Percentiles rank a stretch among this genome's conserved stretches.
phyloP scores from a whole-genome alignment of 2,113 vertebrate genomes.

The Cyanoderma ruficeps region DNA sequence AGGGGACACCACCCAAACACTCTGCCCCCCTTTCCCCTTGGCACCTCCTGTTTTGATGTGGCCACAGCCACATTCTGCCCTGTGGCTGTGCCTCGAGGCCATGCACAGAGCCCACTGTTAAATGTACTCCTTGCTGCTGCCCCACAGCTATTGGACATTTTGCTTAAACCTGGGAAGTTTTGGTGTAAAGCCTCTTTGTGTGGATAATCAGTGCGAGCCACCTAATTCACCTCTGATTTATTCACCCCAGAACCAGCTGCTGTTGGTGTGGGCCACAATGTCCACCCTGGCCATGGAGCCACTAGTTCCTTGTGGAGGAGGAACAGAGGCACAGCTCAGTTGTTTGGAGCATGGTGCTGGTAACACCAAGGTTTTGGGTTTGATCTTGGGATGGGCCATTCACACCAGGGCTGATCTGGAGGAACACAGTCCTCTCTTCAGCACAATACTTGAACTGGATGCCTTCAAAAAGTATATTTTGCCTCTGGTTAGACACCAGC shows the following conservation, averaged over 20 bases:
- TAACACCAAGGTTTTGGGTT: background rate
- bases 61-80: background rate
- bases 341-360: background rate
- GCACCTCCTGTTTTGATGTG: fast-evolving
- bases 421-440: background rate
- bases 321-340: background rate
- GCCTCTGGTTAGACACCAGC: background rate
- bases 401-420: background rate
- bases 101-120: background rate
- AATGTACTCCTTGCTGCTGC: background rate
- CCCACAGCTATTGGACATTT: background rate
- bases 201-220: background rate
- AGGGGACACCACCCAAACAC: fast-evolving
- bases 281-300: background rate
- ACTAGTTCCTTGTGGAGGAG: fast-evolving
- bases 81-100: background rate
- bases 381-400: background rate
- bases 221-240: background rate
- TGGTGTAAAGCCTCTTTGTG: background rate
- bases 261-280: background rate
- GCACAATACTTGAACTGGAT: background rate
- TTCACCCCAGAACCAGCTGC: background rate
- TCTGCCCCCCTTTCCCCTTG: fast-evolving
- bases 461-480: background rate
- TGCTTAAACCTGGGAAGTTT: background rate